Conservation (phyloP, 2,888 invertebrate species). For the Copidosoma aretas region DNA sequence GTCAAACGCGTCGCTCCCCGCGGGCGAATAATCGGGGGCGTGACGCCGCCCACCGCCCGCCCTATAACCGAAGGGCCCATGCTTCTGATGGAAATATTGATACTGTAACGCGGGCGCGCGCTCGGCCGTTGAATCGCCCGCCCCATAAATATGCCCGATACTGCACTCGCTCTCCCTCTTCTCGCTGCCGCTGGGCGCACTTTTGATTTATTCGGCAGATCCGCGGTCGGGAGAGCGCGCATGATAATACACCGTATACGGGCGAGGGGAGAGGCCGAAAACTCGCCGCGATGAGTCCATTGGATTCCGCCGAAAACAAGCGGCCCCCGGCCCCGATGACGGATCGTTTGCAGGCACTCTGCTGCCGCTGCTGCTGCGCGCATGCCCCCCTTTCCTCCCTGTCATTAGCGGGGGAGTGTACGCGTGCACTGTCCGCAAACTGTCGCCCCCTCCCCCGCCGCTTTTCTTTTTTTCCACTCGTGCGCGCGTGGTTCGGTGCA, state of each 20-base stretch:
- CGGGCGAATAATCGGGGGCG: background rate
- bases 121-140: conserved; percentile 61
- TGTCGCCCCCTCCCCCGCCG: conserved; percentile 7
- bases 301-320: conserved; percentile 40
- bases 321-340: conserved; percentile 31
- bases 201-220: conserved; percentile 58
- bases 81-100: conserved; percentile 64
- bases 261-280: conserved; percentile 44
- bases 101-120: conserved; percentile 57
- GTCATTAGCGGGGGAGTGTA: conserved; percentile 13
- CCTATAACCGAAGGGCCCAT: conserved; percentile 56
- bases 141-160: conserved; percentile 58
- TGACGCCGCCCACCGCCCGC: conserved; percentile 46
- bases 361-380: conserved; percentile 32
- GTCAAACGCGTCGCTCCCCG: conserved; percentile 56
- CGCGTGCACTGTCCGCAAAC: background rate
- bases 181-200: conserved; percentile 53
- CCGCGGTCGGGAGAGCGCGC: conserved; percentile 38
- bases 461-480: background rate
- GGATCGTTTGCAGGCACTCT: conserved; percentile 45
- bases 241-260: too few relatives aligned
- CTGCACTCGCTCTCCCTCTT: background rate
- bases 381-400: conserved; percentile 32
- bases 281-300: conserved; percentile 47
- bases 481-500: background rate